Base-by-base conservation (phyloP, 37 sponge, comb jelly and placozoan species). In the Halisarca cf. caerulea region DNA sequence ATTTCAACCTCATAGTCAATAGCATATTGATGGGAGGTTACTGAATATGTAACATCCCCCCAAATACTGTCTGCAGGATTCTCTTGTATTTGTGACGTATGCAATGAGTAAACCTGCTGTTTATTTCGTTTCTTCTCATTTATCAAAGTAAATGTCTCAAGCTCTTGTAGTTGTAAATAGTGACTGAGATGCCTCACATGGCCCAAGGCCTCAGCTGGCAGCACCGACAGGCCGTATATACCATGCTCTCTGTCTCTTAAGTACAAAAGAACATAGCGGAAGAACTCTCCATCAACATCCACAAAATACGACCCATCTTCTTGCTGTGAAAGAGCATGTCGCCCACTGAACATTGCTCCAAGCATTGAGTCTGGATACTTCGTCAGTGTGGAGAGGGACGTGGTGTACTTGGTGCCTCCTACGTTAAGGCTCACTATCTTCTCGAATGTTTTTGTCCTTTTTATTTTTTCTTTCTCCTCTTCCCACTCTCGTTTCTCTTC, bases 231-330 rank as follows among this genome's bases (percentile, higher is more conserved):
- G 30, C 4, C 15, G 25, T 4, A 4, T 28, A 6, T 5, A 7
- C 18, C 64, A 20, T 20, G 7, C n/a, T 18, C 44, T 38, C 25
- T 24, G 25, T 74, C 77, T 36, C 45, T 20, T 3, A 74, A 40
- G 77, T 74, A 74, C 77, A 74, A 41, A 42, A 74, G 36, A 37
- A 74, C 41, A 44, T 74, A 74, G n/a, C 36, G 58, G 25, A 80
- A 80, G 2, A 36, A 18, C 81, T 59, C 40, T 27, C 62, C 62
- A 35, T 80, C 81, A 37, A 58, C 33, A 23, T 80, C 59, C 9
- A 80, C 58, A n/a, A 80, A 53, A 25, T 58, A 58, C n/a, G 62
- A 61, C 81, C 59, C 81, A 15, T 80, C 81, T 24, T 80, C 81
- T 35, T 57, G 62, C 77, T 38, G 77, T 5, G 21, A 17, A 74